These are phyloP conservation scores for Trachythela sp. DNA, from an alignment of 64 coral and sea anemone genomes.

Conservation along the genomic window DNA sequence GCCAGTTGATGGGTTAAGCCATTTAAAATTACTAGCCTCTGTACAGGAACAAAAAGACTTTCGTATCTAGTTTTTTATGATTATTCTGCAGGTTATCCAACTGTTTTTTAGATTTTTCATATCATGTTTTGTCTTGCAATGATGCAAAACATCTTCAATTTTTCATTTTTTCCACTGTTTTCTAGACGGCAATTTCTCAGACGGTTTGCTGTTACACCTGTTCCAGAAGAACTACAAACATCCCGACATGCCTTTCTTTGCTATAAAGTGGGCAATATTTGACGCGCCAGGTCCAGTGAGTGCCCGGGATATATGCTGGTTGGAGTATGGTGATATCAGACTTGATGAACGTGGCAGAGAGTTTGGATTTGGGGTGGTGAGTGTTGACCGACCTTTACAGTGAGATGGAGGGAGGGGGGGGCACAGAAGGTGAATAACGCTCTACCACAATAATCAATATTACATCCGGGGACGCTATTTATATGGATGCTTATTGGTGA, in stretches of 20 bases:
- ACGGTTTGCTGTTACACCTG: conserved; percentile 79
- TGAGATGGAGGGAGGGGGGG: too few relatives aligned
- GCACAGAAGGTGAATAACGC: too few relatives aligned
- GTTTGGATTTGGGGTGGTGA: conserved; percentile 98
- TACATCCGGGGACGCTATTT: too few relatives aligned
- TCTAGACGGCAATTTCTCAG: conserved; percentile 78
- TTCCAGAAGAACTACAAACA: conserved; percentile 69
- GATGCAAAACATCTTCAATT: background rate
- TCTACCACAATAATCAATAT: too few relatives aligned
- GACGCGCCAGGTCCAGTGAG: conserved; percentile 61
- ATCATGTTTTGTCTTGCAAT: too few relatives aligned
- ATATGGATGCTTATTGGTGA: too few relatives aligned
- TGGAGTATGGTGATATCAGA: conserved; percentile 90
- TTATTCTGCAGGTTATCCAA: too few relatives aligned
- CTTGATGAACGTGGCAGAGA: conserved; percentile 68
- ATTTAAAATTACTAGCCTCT: too few relatives aligned
- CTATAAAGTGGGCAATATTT: conserved; percentile 88
- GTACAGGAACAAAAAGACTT: too few relatives aligned
- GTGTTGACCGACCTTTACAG: background rate
- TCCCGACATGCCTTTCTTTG: conserved; percentile 70
- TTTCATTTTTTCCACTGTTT: background rate
- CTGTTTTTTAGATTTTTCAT: too few relatives aligned
- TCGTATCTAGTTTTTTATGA: too few relatives aligned
- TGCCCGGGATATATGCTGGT: conserved; percentile 77
- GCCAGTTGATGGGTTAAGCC: too few relatives aligned